These are phyloP conservation scores for Caranx melampygus DNA, from an alignment of 2,113 vertebrate genomes.

Conservation along the genomic window DNA sequence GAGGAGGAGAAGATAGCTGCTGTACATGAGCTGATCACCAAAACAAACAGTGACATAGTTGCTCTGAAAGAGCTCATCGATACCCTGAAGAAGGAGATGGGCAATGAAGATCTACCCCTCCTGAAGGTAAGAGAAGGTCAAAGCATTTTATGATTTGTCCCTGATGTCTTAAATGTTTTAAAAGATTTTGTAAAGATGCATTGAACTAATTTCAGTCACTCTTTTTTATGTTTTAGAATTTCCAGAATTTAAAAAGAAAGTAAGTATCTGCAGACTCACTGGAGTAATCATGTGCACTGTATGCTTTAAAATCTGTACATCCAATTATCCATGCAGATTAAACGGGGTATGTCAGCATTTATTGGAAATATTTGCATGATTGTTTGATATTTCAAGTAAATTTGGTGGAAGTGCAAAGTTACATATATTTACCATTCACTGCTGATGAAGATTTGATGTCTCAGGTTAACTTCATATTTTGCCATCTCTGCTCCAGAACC, in stretches of 20 bases:
- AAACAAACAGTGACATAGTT: conserved; percentile 44
- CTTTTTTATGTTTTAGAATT: conserved; percentile 75
- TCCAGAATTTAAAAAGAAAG: conserved; percentile 77
- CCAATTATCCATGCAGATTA: background rate
- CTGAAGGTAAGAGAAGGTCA: conserved; percentile 63
- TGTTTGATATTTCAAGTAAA: background rate
- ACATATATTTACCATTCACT: background rate
- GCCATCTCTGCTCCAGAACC: conserved; percentile 57
- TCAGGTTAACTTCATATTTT: background rate
- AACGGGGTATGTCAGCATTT: background rate
- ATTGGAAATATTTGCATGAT: background rate
- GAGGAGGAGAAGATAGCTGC: conserved; percentile 65
- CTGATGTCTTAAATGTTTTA: background rate
- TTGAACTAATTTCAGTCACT: conserved; percentile 1
- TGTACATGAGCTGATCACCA: conserved; percentile 46
- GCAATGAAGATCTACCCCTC: conserved; percentile 74
- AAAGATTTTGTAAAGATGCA: background rate
- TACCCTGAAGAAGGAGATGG: conserved; percentile 76
- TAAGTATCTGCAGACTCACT: conserved; percentile 60
- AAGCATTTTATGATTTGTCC: background rate
- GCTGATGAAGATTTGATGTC: background rate
- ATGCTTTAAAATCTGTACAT: background rate
- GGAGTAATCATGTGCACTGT: background rate
- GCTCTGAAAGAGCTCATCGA: conserved; percentile 64
- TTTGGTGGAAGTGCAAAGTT: background rate